Percentiles rank a stretch among this genome's conserved stretches.
These are phyloP conservation scores for Halyomorpha halys DNA, from an alignment of 1,140 invertebrate species.

Conservation along the genomic window DNA sequence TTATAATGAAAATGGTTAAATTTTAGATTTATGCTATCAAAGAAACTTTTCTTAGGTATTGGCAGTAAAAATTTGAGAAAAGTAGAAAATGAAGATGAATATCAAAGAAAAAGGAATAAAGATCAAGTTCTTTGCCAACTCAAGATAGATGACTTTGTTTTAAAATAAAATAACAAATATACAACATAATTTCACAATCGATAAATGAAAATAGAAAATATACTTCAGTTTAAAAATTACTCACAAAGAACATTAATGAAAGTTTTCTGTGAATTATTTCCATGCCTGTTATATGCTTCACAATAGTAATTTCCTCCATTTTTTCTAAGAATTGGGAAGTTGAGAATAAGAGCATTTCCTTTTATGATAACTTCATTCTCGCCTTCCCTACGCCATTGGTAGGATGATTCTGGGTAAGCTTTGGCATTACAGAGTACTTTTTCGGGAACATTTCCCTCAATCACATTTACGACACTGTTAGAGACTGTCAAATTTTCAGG, in stretches of 20 bases:
- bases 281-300: slow-evolving; percentile 65
- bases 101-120: no score
- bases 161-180: background rate
- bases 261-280: slow-evolving; percentile 49
- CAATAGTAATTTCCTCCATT: slow-evolving; percentile 63
- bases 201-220: slow-evolving; percentile 20
- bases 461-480: slow-evolving; percentile 56
- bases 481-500: slow-evolving; percentile 73
- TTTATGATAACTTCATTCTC: slow-evolving; percentile 40
- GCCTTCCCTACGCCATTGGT: slow-evolving; percentile 52
- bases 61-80: no score
- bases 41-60: no score
- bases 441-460: slow-evolving; percentile 62
- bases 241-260: slow-evolving; percentile 71
- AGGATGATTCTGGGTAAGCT: slow-evolving; percentile 57
- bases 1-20: no score
- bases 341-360: slow-evolving; percentile 45
- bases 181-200: background rate
- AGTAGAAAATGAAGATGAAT: no score
- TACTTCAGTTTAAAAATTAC: slow-evolving; percentile 34
- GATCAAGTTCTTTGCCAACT: no score
- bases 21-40: no score
- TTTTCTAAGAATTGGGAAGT: slow-evolving; percentile 46
- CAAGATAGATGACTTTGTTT: no score
- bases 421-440: slow-evolving; percentile 65